These are phyloP conservation scores for Conistra vaccinii DNA, from an alignment of 2,888 invertebrate species.

Conservation along the genomic window DNA sequence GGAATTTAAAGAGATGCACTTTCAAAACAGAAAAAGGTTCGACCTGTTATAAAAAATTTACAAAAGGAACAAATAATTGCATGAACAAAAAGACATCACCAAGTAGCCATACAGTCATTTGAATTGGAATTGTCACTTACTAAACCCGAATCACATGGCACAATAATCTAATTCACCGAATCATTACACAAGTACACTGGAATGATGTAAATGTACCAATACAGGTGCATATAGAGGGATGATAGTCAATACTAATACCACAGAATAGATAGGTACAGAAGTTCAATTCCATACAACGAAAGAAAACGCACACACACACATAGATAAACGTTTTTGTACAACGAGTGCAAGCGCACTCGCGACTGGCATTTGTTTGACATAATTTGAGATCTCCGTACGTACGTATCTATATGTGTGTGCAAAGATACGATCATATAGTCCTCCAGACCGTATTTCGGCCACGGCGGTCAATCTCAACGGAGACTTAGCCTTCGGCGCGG, in stretches of 20 bases:
- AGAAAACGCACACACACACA: neutral
- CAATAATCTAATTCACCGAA: slow-evolving; percentile 44
- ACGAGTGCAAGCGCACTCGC: neutral
- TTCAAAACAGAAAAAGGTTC: no score
- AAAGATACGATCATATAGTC: no score
- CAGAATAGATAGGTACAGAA: neutral
- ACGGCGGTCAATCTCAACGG: no score
- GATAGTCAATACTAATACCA: slow-evolving; percentile 68
- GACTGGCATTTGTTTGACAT: neutral
- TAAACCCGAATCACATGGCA: slow-evolving; percentile 18
- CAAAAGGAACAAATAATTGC: neutral
- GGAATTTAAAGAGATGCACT: no score
- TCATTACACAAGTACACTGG: slow-evolving; percentile 35
- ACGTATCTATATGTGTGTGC: no score
- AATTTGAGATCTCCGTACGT: no score
- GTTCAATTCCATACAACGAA: neutral
- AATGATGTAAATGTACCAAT: slow-evolving; percentile 31
- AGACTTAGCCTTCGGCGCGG: no score
- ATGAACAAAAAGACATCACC: neutral
- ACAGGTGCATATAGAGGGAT: slow-evolving; percentile 18
- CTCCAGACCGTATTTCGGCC: no score
- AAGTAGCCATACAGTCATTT: neutral
- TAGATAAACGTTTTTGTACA: neutral
- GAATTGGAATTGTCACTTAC: slow-evolving; percentile 13
- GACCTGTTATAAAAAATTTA: neutral